Evolutionary conservation across 2,113 vertebrate species (phyloP).

Genomic region (Onychostruthus taczanowskii): DNA sequence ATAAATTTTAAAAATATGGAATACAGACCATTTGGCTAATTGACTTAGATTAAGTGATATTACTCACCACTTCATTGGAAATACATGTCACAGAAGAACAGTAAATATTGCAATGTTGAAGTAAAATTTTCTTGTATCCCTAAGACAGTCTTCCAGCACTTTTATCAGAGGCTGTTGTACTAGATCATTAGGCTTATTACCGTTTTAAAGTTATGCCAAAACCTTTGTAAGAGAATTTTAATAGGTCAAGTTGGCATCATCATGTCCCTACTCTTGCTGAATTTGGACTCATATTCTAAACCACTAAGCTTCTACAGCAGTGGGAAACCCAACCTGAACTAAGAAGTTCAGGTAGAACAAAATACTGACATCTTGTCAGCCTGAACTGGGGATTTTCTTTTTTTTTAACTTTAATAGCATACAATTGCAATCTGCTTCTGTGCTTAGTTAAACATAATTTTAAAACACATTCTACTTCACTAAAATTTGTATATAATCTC

Average conservation of each 20-base stretch:
- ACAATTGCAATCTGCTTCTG: not conserved
- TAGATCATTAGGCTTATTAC: not conserved
- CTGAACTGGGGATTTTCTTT: not conserved
- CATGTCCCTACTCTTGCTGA: not conserved
- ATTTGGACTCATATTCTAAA: not conserved
- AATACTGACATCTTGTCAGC: not conserved
- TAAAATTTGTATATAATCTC: not conserved
- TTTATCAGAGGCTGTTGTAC: not conserved
- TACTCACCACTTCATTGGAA: not conserved
- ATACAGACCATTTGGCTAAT: constrained; percentile 3
- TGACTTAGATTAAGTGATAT: constrained; percentile 13
- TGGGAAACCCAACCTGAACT: not conserved
- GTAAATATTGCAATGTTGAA: not conserved
- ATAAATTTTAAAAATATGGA: not conserved
- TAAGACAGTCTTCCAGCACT: not conserved
- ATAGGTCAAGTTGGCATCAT: not conserved
- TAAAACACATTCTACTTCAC: not conserved
- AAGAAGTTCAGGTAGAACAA: not conserved
- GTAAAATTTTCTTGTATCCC: not conserved
- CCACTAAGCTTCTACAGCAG: not conserved
- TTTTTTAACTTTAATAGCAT: not conserved
- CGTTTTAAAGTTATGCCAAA: not conserved
- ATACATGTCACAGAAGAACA: not conserved
- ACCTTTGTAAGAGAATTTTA: not conserved
- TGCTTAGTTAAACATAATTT: not conserved